These are phyloP conservation scores for Emydura subglobosa DNA, from an alignment of 2,113 vertebrate species.

Conservation along the genomic window DNA sequence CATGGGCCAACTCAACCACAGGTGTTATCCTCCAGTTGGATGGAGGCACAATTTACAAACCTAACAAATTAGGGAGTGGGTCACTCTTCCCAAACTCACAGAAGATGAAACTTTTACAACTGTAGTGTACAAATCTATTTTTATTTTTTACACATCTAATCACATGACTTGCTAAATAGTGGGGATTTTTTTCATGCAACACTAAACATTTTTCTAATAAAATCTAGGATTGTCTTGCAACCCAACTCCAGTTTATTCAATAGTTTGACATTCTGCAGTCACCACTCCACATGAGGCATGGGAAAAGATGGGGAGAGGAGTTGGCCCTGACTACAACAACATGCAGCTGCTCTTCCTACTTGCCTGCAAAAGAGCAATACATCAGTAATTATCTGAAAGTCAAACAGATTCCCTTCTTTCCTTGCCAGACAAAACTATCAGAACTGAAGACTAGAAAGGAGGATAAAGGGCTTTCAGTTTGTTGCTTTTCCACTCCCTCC, in stretches of 20 bases:
- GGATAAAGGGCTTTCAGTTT: conserved; percentile 68
- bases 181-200: conserved; percentile 14
- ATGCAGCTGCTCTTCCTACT: conserved; percentile 63
- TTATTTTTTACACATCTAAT: background rate
- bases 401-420: conserved; percentile 67
- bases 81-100: conserved; percentile 43
- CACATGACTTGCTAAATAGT: background rate
- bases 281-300: conserved; percentile 37
- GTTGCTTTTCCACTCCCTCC: conserved; percentile 44
- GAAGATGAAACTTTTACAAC: conserved; percentile 54
- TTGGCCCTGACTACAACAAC: conserved; percentile 29
- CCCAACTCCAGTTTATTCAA: conserved; percentile 19
- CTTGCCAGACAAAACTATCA: conserved; percentile 72
- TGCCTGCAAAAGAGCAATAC: conserved; percentile 51
- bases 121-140: background rate
- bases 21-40: background rate
- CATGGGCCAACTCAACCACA: background rate
- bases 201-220: conserved; percentile 51
- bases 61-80: background rate
- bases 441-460: conserved; percentile 52
- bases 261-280: conserved; percentile 1
- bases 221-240: conserved; percentile 48
- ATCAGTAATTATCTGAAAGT: conserved; percentile 66
- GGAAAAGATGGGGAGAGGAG: conserved; percentile 44
- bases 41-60: conserved; percentile 30